Percentiles rank a stretch among this genome's conserved stretches.
These are phyloP conservation scores for Caenorhabditis brenneri DNA, from an alignment of 1,140 invertebrate species.

Conservation along the genomic window DNA sequence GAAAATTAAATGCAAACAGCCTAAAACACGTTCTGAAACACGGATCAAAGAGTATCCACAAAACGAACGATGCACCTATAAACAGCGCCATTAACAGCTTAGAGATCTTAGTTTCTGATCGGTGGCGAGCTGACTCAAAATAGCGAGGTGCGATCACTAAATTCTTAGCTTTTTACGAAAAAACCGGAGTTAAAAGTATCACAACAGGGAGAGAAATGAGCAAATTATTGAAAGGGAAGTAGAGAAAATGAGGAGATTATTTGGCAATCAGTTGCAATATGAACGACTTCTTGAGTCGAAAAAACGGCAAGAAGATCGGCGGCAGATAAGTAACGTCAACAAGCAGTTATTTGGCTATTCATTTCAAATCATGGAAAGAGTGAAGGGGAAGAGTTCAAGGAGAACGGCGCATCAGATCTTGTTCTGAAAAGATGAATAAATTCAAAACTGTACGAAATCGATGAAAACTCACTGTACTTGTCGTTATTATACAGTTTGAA, in stretches of 20 bases:
- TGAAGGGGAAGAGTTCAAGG: not conserved
- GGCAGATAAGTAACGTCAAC: not conserved
- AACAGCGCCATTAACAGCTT: not conserved
- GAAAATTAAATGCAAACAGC: not conserved
- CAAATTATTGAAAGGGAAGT: not conserved
- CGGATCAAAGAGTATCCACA: constrained; percentile 2
- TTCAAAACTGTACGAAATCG: not conserved
- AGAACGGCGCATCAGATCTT: constrained; percentile 18
- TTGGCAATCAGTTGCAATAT: not conserved
- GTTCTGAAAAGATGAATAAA: not conserved
- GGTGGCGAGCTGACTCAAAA: not conserved
- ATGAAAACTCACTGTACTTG: constrained; percentile 8
- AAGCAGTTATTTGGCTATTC: not conserved
- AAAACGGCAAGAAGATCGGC: constrained; percentile 23
- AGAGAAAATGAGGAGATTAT: not conserved
- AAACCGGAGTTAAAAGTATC: not conserved
- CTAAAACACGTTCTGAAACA: constrained; percentile 8
- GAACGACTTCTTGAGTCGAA: constrained; percentile 7
- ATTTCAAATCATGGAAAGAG: constrained; percentile 18
- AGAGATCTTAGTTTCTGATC: not conserved
- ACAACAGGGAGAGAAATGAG: not conserved
- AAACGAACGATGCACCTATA: constrained; percentile 9
- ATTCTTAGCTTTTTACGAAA: not conserved
- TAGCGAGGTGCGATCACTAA: not conserved
- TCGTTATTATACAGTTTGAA: constrained; percentile 44